phyloP scores from a whole-genome alignment of 92 coral and sea anemone genomes.

The Heteractis magnifica region DNA sequence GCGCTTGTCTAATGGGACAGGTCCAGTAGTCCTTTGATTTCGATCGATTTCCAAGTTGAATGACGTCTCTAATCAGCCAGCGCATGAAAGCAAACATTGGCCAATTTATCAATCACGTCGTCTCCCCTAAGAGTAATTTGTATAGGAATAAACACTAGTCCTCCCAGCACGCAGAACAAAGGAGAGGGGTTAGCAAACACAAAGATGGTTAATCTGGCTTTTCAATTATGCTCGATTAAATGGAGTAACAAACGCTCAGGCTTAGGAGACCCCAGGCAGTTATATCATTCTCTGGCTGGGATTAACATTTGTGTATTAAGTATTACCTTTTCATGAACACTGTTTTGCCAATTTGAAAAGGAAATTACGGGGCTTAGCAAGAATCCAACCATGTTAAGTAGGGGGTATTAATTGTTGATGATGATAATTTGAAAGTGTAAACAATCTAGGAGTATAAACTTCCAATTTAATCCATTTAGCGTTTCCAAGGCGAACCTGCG shows the following conservation, averaged over 20 bases:
- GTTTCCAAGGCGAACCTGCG: not conserved
- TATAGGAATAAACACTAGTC: not conserved
- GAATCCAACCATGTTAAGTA: slow-evolving; percentile 14
- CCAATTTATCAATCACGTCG: slow-evolving; percentile 44
- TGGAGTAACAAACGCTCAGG: not conserved
- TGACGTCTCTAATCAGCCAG: slow-evolving; percentile 1
- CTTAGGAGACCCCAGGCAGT: not conserved
- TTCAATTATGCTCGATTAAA: slow-evolving; percentile 49
- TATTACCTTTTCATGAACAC: slow-evolving; percentile 17
- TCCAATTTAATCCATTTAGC: not conserved
- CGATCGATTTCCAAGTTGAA: slow-evolving; percentile 10
- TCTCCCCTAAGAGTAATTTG: slow-evolving; percentile 6
- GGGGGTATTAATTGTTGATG: slow-evolving; percentile 36
- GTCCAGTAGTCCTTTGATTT: slow-evolving; percentile 16
- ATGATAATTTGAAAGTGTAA: slow-evolving; percentile 17
- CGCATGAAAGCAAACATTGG: slow-evolving; percentile 16
- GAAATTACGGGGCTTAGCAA: slow-evolving; percentile 4
- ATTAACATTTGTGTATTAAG: slow-evolving; percentile 30
- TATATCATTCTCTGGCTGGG: slow-evolving; percentile 6
- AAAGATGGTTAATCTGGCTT: slow-evolving; percentile 27
- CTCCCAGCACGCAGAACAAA: slow-evolving; percentile 12
- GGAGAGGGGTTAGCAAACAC: slow-evolving; percentile 11
- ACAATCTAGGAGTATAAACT: not conserved
- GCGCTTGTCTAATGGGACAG: not conserved
- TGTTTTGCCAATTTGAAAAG: slow-evolving; percentile 20